Evolutionary conservation across 2,113 vertebrate genomes (phyloP), one percentile per base, ranked within the genome.

Genomic region (Nipponia nippon): DNA sequence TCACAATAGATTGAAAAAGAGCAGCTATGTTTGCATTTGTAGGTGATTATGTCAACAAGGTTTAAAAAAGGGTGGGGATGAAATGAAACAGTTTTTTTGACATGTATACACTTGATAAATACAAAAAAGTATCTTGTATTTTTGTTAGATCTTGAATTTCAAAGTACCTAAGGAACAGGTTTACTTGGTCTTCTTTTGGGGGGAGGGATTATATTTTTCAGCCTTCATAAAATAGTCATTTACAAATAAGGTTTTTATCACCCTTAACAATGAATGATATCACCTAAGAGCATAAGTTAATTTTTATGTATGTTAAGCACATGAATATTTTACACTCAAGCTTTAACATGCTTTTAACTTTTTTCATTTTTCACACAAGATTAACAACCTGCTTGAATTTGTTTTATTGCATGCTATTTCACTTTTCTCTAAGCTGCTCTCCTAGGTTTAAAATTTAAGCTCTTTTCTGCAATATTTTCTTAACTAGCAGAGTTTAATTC

Each of bases 321-420:
- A 95, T 97, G 94, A 96, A 90, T 97, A 96, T 95, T 97, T 97
- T 96, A 95, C 85, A 96, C 94, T 95, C 90, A 93, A 93, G 17
- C 27, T 95, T 96, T 95, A 98, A 92, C 58, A 92, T 69, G 36
- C 13, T 89, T 97, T 97, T 96, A 92, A 92, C 50, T 91, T 95
- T 96, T 73, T 95, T 91, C 36, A 89, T 97, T 98, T 87, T 96
- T 93, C 93, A 90, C n/a, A 92, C 56, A 96, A 96, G 89, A 97
- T 94, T 96, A 97, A 87, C 87, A 97, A 88, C 84, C 87, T 95
- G 46, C 71, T 66, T 97, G 84, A 96, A 92, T 97, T 98, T 96
- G 56, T 93, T 97, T 97, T 94, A 95, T 96, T 97, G 92, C 50
- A 59, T 83, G n/a, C 32, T 96, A 91, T 97, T 97, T 97, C 84